A percentile compares a stretch with the other conserved stretches of the same genome.
Conservation (phyloP, 2,797 vertebrate genomes). For the Hydrophis major region DNA sequence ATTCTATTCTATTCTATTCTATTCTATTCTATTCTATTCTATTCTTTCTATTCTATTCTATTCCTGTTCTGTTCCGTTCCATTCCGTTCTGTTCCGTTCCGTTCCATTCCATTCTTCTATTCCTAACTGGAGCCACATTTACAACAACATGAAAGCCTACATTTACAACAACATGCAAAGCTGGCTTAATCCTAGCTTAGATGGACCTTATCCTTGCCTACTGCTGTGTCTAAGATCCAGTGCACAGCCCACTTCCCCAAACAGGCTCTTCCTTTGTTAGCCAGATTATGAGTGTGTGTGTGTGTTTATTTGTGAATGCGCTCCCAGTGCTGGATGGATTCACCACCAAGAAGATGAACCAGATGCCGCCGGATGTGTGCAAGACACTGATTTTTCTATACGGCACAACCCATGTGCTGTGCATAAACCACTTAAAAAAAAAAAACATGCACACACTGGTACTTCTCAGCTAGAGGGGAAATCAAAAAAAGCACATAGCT, state of each 20-base stretch:
- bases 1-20: no score
- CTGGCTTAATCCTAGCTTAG: not conserved
- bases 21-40: no score
- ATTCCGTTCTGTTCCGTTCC: no score
- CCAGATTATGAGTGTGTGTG: not conserved
- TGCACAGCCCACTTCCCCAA: not conserved
- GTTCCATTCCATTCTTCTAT: no score
- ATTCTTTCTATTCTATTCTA: no score
- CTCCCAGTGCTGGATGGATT: not conserved
- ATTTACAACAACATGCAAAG: not conserved
- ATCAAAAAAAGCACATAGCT: not conserved
- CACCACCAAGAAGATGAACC: not conserved
- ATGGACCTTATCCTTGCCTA: not conserved
- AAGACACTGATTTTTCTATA: not conserved
- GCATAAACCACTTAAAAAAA: not conserved
- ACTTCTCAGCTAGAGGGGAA: not conserved
- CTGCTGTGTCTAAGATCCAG: not conserved
- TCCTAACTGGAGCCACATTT: not conserved
- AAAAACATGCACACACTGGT: not conserved
- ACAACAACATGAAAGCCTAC: not conserved
- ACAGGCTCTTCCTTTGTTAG: not conserved
- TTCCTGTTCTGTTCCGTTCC: no score
- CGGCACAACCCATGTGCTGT: not conserved
- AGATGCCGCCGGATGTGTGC: not conserved
- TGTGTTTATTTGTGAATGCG: not conserved